Evolutionary conservation across 1,140 invertebrate species (phyloP), one percentile per base, ranked within the genome.

Genomic region (Diachasma alloeum): DNA sequence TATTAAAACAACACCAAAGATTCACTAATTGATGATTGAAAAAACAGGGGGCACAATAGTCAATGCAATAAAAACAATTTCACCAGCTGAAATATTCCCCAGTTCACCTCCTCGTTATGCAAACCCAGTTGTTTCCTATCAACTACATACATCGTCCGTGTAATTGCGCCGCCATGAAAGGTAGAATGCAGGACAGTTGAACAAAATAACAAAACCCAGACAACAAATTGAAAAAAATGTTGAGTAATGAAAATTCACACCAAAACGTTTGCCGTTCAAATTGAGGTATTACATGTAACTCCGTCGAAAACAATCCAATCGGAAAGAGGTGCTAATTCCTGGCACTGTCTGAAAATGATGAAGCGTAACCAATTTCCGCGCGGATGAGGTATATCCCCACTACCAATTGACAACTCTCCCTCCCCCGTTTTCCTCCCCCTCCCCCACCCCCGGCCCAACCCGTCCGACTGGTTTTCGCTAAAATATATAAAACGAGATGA

Each of bases 311-410:
- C 69, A 77, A 74, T 79, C 75, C 67, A 78, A 75, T 75, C 44
- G 77, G 59, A 63, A 74, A 74, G 72, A 72, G 66, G 46, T 42
- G 75, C 72, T 77, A 72, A 79, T 77, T 63, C 66, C 69, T 79
- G 78, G 53, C 72, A 63, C 78, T 80, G 74, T 78, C 76, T 73
- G 67, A 77, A 79, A 77, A 77, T 78, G 77, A 78, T 77, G 59
- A 73, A 78, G 72, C 72, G 56, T 78, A 71, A 63, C 74, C 74
- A 59, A 71, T 70, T 76, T 56, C 15, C 31, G 59, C 5, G 59
- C 15, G 22, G 59, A 66, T 36, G 31, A 36, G 59, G 59, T 53
- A 66, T 66, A 22, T 11, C 26, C 69, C 39, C 26, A 17, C n/a
- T 68, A 6, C 19, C 48, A 69, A 42, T 68, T 44, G 22, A 31